Evolutionary conservation across 2,113 vertebrate species (phyloP).

Genomic region (Paracanthobrama guichenoti): DNA sequence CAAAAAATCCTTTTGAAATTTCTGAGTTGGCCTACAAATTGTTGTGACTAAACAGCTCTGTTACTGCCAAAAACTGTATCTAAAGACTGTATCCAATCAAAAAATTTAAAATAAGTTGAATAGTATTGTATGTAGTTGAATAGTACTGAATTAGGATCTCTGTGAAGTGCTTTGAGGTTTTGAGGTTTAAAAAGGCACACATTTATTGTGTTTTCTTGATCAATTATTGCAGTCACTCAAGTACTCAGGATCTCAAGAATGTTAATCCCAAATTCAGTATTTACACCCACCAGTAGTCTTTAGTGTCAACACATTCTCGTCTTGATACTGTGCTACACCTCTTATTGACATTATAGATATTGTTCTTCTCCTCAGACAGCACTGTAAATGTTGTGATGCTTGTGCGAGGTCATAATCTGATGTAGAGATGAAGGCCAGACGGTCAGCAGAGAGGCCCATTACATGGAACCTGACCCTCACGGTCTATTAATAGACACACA

Average conservation of each 20-base stretch:
- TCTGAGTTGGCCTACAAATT: neutral
- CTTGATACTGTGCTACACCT: neutral
- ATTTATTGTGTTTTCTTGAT: neutral
- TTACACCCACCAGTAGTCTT: neutral
- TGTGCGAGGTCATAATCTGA: slow-evolving; percentile 17
- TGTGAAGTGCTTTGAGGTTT: neutral
- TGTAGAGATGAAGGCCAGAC: slow-evolving; percentile 3
- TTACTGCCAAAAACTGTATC: neutral
- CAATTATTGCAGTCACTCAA: neutral
- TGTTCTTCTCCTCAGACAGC: neutral
- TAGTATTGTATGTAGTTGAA: too few relatives aligned
- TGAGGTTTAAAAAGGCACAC: neutral
- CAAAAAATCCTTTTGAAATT: neutral
- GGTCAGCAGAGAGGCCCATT: slow-evolving; percentile 32
- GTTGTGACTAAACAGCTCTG: neutral
- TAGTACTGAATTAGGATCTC: neutral
- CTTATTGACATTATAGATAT: neutral
- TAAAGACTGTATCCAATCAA: neutral
- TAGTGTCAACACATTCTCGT: too few relatives aligned
- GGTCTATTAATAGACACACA: slow-evolving; percentile 71
- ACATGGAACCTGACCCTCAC: slow-evolving; percentile 59
- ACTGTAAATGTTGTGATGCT: neutral
- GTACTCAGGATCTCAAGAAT: neutral
- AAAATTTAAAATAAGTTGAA: neutral
- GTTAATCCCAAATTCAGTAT: neutral